Percentiles rank a stretch among this genome's conserved stretches.
Conservation (phyloP, 1,140 invertebrate genomes). For the Antheraea pernyi region DNA sequence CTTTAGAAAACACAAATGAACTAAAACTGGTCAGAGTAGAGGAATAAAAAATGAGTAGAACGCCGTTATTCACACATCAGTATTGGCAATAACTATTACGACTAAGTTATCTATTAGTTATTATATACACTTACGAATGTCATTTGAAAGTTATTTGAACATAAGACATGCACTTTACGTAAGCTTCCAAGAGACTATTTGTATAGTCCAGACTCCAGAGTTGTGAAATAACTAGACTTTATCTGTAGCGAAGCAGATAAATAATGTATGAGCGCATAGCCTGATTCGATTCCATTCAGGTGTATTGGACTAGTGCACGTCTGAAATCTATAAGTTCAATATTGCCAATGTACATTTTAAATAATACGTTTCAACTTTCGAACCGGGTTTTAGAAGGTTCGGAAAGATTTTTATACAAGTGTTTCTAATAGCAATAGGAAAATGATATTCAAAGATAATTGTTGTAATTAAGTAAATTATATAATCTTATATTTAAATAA, state of each 20-base stretch:
- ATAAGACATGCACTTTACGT: too few relatives aligned
- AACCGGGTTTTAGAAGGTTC: background rate
- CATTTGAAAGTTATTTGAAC: too few relatives aligned
- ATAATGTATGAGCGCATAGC: slow-evolving; percentile 1
- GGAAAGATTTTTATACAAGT: background rate
- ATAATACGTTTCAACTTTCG: background rate
- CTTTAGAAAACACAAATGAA: too few relatives aligned
- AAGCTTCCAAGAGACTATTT: background rate
- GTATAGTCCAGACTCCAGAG: background rate
- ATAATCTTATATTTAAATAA: too few relatives aligned
- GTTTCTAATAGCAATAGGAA: background rate
- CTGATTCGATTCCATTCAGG: background rate
- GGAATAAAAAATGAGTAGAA: too few relatives aligned
- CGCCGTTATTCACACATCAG: too few relatives aligned
- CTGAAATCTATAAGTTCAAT: background rate
- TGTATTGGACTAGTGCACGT: slow-evolving; percentile 3
- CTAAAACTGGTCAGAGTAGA: too few relatives aligned
- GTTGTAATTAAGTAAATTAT: too few relatives aligned
- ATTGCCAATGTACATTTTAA: background rate
- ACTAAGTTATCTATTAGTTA: too few relatives aligned
- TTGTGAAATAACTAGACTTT: background rate
- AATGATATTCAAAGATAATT: background rate
- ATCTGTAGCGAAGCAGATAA: background rate
- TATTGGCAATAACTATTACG: too few relatives aligned
- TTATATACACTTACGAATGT: too few relatives aligned